These are phyloP conservation scores for Alosa alosa DNA, from an alignment of 2,113 vertebrate genomes.

Conservation along the genomic window DNA sequence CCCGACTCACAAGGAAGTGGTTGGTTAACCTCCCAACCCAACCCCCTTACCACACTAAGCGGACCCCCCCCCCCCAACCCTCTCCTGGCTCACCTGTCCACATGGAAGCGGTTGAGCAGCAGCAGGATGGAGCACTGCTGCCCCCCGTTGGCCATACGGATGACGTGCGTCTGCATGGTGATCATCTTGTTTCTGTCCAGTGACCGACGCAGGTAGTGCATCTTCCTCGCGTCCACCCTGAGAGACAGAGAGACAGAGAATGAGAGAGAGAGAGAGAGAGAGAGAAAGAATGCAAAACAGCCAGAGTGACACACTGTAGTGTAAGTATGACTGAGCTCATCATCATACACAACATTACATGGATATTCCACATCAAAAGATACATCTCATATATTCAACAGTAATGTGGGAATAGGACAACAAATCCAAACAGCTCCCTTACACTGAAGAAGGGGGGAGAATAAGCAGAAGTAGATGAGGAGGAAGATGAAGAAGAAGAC, in stretches of 20 bases:
- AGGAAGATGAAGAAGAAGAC: background rate
- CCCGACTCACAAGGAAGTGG: too few species aligned
- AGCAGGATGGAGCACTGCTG: slow-evolving; percentile 91
- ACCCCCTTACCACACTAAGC: too few species aligned
- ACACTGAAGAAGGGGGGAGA: background rate
- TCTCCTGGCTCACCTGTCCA: slow-evolving; percentile 77
- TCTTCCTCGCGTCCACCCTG: slow-evolving; percentile 90
- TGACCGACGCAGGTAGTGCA: slow-evolving; percentile 88
- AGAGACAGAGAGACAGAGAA: background rate
- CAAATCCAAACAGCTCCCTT: too few species aligned
- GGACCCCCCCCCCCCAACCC: too few species aligned
- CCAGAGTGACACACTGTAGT: too few species aligned
- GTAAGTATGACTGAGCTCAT: too few species aligned
- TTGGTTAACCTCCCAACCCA: too few species aligned
- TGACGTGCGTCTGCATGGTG: slow-evolving; percentile 85
- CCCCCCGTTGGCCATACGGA: slow-evolving; percentile 72
- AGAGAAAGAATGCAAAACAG: too few species aligned
- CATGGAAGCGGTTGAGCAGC: slow-evolving; percentile 87
- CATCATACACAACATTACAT: too few species aligned
- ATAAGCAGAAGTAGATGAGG: background rate
- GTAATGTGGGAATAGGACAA: too few species aligned
- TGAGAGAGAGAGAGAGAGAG: background rate
- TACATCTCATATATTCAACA: too few species aligned
- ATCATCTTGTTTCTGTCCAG: slow-evolving; percentile 84
- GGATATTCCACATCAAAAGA: too few species aligned